Conservation (phyloP, 2,113 vertebrate genomes). For the Tursiops truncatus region DNA sequence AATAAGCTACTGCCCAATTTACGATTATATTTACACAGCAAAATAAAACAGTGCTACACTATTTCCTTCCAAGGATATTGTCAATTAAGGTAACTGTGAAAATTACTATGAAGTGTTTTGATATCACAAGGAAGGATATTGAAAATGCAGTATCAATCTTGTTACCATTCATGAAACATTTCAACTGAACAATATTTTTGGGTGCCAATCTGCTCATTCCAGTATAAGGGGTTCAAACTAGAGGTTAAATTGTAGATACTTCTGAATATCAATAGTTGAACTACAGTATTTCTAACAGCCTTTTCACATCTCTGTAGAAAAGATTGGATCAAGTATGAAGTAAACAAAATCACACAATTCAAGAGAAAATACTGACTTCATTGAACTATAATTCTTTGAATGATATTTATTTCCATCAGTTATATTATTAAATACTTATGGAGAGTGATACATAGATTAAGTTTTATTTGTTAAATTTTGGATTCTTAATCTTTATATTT, state of each 20-base stretch:
- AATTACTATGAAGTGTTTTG: not conserved
- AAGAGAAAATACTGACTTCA: not conserved
- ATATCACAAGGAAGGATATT: not conserved
- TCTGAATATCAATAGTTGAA: not conserved
- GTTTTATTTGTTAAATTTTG: not conserved
- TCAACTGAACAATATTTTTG: not conserved
- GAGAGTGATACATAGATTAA: not conserved
- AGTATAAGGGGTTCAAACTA: not conserved
- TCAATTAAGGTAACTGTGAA: conserved; percentile 11
- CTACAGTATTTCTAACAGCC: not conserved
- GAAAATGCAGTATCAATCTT: not conserved
- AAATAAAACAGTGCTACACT: not conserved
- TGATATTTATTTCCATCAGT: not conserved
- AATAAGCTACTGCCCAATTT: not conserved
- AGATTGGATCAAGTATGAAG: not conserved
- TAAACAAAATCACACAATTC: not conserved
- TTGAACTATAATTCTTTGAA: not conserved
- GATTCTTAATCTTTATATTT: not conserved
- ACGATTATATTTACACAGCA: not conserved
- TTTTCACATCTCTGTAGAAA: not conserved
- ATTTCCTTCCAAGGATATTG: conserved; percentile 20
- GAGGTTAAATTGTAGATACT: not conserved
- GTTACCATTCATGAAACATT: not conserved
- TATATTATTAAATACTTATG: not conserved
- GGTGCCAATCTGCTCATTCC: not conserved